Base-by-base conservation (phyloP, 2,113 vertebrate species). In the Lanius collurio region DNA sequence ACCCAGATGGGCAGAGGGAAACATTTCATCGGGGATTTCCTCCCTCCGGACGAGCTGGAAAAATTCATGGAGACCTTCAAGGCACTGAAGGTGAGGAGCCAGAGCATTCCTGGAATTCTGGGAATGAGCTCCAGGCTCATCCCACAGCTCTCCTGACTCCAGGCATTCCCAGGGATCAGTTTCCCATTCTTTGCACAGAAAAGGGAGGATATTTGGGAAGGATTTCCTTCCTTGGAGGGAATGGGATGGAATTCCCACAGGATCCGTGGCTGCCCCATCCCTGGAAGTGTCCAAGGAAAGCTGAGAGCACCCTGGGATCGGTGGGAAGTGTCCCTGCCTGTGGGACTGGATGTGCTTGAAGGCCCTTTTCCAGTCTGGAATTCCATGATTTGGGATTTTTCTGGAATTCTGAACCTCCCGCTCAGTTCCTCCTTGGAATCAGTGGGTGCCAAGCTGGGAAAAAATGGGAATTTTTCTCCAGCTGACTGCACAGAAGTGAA, bases 11-110 rank as follows among this genome's bases (percentile, higher is more conserved):
- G 99, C 23, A 98, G 99, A 89, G 99, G 99, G 31, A 99, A 99
- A 84, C 99, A 99, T 94, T 99, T 99, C 97, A 99, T 99, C 1
- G 99, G 99, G 10, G 99, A 99, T 90, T 99, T 99, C 84, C 98
- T 99, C 50, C 99, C 99, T 0, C 99, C 99, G 0, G 99, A 99
- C 0, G 99, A 99, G 96, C 97, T 99, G 97, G 99, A 99, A 35
- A 99, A 99, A 57, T 99, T 99, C 96, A 99, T 99, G 99, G 99
- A 99, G 97, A 99, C 99, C 0, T 99, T 99, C 96, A 99, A 99
- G 93, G 99, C 99, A 0, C 90, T 99, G 21, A 99, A 99, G 98
- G 99, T 99, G 63, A 87, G 30, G 12, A 5, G 42, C 64, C 53
- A 35, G 63, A 35, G 52, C 5, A 31, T 33, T 47, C 19, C 1